Conservation (phyloP, 2,797 vertebrate genomes). For the Sebastes nivosus region DNA sequence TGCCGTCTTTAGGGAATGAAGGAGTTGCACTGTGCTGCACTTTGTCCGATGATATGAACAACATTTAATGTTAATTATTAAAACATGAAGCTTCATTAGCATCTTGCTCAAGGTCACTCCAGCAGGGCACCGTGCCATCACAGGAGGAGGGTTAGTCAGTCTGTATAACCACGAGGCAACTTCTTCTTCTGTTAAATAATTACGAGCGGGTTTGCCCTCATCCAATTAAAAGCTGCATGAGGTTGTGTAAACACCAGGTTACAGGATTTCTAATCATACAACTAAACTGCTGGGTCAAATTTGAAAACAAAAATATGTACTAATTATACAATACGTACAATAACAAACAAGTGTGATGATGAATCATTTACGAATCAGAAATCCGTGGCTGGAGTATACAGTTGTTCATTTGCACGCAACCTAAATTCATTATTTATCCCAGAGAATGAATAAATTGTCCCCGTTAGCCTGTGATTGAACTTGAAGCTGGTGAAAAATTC, state of each 20-base stretch:
- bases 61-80: conserved; percentile 17
- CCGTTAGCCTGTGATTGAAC: conserved; percentile 71
- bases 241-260: conserved; percentile 27
- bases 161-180: neutral
- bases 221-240: conserved; percentile 1
- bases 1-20: neutral
- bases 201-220: neutral
- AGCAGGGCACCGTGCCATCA: neutral
- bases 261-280: conserved; percentile 10
- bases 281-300: conserved; percentile 11
- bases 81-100: neutral
- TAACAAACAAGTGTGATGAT: conserved; percentile 50
- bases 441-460: conserved; percentile 71
- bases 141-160: neutral
- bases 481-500: conserved; percentile 67
- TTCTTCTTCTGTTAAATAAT: conserved; percentile 13
- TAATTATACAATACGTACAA: conserved; percentile 35
- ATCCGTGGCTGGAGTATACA: conserved; percentile 43
- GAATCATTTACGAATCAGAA: conserved; percentile 61
- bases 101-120: conserved; percentile 17
- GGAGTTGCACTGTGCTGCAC: neutral
- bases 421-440: conserved; percentile 79
- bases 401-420: conserved; percentile 66
- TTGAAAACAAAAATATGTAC: neutral
- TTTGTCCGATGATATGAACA: neutral